Base-by-base conservation (phyloP, 2,113 vertebrate genomes). In the Grammomys dolichurus region DNA sequence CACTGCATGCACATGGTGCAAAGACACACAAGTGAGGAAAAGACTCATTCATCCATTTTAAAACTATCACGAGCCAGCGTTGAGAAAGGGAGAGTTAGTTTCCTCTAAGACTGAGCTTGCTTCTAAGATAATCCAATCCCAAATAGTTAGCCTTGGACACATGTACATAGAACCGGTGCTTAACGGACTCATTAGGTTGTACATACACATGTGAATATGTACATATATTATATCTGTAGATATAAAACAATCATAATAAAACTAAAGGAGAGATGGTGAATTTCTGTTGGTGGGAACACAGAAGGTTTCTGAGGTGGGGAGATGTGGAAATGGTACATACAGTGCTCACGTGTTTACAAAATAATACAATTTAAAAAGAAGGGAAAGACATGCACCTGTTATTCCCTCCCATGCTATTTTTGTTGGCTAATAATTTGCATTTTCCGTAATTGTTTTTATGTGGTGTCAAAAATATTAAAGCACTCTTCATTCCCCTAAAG, bases 381-480 rank as follows among this genome's bases (percentile, higher is more conserved):
- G 89, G 54, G 36, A 5, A 33, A 81, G 60, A 73, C 3, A 54
- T 36, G 17, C 36, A 87, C 28, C 56, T 92, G 28, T 73, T 63
- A 85, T 85, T 95, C 87, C 33, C 58, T 88, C 51, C 54, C 56
- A 85, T 3, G 20, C 4, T 73, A 48, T 46, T 97, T 93, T 72
- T 67, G 31, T 81, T 94, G 72, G 86, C 51, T 94, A 67, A 58
- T 33, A 60, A 86, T 73, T 76, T 73, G 5, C 58, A 91, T 88
- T 90, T 92, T 89, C 89, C 20, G n/a, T 89, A 90, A 95, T 46
- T 69, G 28, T n/a, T 91, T 94, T 78, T 54, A 17, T 26, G 87
- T 54, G 5, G 80, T 87, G 17, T 22, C 31, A 87, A 75, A 97
- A 87, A 73, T 87, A 94, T 54, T 70, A 95, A 85, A 43, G 24